Base-by-base conservation (phyloP, 2,888 invertebrate genomes). In the Acanthococcus lagerstroemiae region DNA sequence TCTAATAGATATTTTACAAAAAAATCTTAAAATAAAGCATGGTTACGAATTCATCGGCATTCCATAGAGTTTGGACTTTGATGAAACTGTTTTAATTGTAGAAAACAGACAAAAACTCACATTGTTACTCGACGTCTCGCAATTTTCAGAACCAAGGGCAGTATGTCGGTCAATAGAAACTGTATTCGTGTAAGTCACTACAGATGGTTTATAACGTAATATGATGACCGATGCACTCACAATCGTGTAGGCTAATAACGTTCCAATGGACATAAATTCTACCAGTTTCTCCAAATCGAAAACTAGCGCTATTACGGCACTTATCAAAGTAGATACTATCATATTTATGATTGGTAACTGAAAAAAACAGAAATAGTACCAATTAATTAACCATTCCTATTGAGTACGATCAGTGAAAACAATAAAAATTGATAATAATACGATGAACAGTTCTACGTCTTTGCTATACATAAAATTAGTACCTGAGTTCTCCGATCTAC, bases 241-340 rank as follows among this genome's bases (percentile, higher is more conserved):
- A 69, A 94, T 91, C 1, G 92, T 92, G 75, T 94, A 94, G 0
- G 92, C 91, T 71, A 91, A 76, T 58, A 92, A 79, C 0, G 90
- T 91, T 0, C 90, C 90, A 73, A 95, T 94, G 1, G 93, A 93
- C 90, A 95, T 92, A 74, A 95, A 93, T 74, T 95, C 93, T 0
- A 95, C 92, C 48, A 95, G 79, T 71, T 91, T 91, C 71, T 90
- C 86, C 71, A 95, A 80, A 76, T 95, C 93, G 73, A 94, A 90
- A 44, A 93, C 75, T 46, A 94, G 77, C 4, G 94, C 92, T 69
- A 94, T 85, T 0, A 88, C 77, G 75, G 88, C 88, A 55, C 89
- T 87, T 25, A 84, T 78, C 17, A 87, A 69, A 0, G 90, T 90
- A n/a, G 89, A 86, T 65, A 90, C 82, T 4, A 85, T 81, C 67